These are phyloP conservation scores for Drymonia ruficornis DNA, from an alignment of 2,888 invertebrate genomes.

Conservation along the genomic window DNA sequence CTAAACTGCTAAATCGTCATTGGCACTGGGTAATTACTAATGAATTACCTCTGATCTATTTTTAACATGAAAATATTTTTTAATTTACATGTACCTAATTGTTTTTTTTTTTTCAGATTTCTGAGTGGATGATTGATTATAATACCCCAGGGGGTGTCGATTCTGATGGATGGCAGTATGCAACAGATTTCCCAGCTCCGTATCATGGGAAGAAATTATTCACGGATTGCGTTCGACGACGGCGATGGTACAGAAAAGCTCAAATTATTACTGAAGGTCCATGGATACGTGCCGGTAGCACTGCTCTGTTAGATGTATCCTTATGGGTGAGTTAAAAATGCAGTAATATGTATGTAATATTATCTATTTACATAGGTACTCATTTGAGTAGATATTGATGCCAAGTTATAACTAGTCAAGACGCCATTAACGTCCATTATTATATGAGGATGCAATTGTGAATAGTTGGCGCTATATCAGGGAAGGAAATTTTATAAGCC, in stretches of 20 bases:
- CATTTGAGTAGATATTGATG: too few species aligned
- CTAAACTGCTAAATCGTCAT: constrained; percentile 92
- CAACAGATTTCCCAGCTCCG: constrained; percentile 94
- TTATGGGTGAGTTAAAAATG: constrained; percentile 84
- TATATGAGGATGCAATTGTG: too few species aligned
- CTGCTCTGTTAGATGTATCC: constrained; percentile 92
- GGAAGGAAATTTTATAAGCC: too few species aligned
- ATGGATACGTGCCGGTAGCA: constrained; percentile 94
- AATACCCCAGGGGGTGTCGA: constrained; percentile 95
- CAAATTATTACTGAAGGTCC: constrained; percentile 93
- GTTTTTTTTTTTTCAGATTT: constrained; percentile 80
- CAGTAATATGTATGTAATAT: not conserved
- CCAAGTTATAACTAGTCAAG: too few species aligned
- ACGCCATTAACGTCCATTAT: too few species aligned
- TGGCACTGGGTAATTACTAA: constrained; percentile 91
- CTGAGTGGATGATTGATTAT: constrained; percentile 97
- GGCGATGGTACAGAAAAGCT: constrained; percentile 94
- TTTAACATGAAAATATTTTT: constrained; percentile 5
- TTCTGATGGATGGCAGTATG: constrained; percentile 97
- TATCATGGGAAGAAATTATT: constrained; percentile 94
- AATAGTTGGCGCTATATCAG: too few species aligned
- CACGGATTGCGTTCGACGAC: constrained; percentile 94
- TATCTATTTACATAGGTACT: not conserved
- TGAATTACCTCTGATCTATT: not conserved
- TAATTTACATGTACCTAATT: not conserved